A percentile compares a stretch with the other conserved stretches of the same genome.
Evolutionary conservation across 2,888 invertebrate genomes (phyloP).

Genomic region (Polia nebulosa): DNA sequence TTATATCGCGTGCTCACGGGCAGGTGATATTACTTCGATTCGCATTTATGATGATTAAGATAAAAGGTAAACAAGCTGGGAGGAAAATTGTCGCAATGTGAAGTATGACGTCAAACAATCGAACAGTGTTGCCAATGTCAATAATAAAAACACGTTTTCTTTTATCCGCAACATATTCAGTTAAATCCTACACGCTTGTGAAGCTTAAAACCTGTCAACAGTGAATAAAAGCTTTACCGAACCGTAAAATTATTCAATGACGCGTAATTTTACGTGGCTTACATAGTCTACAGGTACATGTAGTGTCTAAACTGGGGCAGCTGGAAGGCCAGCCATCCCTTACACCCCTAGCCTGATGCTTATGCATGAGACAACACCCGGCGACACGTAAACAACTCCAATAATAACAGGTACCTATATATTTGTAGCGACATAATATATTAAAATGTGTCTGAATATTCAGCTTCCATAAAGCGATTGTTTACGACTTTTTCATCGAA

Average conservation of each 20-base stretch:
- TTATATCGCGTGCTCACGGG: too few relatives aligned
- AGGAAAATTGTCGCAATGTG: background rate
- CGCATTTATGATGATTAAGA: background rate
- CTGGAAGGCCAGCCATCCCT: conserved; percentile 50
- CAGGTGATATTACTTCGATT: background rate
- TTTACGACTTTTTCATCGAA: conserved; percentile 16
- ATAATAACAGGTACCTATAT: conserved; percentile 46
- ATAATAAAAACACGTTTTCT: background rate
- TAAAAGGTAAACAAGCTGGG: conserved; percentile 53
- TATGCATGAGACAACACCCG: conserved; percentile 74
- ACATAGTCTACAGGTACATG: conserved; percentile 13
- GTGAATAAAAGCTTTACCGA: conserved; percentile 43
- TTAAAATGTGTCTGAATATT: conserved; percentile 28
- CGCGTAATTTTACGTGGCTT: conserved; percentile 47
- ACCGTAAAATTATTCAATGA: conserved; percentile 55
- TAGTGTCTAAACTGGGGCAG: conserved; percentile 59
- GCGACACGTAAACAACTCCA: conserved; percentile 64
- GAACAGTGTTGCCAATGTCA: conserved; percentile 10
- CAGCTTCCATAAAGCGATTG: background rate
- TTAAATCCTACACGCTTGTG: conserved; percentile 33
- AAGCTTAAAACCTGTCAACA: conserved; percentile 31
- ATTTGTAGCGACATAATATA: conserved; percentile 37
- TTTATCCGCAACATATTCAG: conserved; percentile 8
- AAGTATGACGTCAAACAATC: conserved; percentile 40
- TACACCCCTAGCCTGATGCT: conserved; percentile 63